A percentile compares a stretch with the other conserved stretches of the same genome.
These are phyloP conservation scores for Periophthalmodon schlosseri DNA, from an alignment of 2,113 vertebrate genomes.

Conservation along the genomic window DNA sequence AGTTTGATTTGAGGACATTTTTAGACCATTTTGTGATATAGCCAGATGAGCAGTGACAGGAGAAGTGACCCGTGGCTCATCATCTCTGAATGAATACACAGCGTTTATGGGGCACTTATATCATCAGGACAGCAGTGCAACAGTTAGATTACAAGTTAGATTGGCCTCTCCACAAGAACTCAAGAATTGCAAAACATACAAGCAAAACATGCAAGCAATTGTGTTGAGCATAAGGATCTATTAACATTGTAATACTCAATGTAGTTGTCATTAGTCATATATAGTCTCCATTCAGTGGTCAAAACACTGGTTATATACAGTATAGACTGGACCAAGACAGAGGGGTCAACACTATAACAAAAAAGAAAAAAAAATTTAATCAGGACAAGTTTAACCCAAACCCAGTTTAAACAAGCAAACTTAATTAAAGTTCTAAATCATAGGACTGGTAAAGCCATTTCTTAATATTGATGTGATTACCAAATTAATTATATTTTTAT, in stretches of 20 bases:
- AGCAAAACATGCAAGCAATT: not conserved
- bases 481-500: too few relatives aligned
- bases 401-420: too few relatives aligned
- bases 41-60: not conserved
- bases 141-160: conserved; percentile 9
- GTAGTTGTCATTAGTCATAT: not conserved
- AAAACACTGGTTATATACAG: not conserved
- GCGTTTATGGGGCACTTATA: not conserved
- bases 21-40: conserved; percentile 2
- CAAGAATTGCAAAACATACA: not conserved
- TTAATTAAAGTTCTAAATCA: not conserved
- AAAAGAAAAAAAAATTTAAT: not conserved
- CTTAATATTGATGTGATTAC: too few relatives aligned
- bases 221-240: not conserved
- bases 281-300: not conserved
- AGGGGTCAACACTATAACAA: not conserved
- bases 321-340: not conserved
- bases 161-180: not conserved
- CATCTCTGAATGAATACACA: not conserved
- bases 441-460: too few relatives aligned
- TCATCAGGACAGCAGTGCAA: not conserved
- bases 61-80: not conserved
- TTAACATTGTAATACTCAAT: too few relatives aligned
- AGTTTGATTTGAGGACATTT: conserved; percentile 10
- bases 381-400: not conserved